These are phyloP conservation scores for Antheraea assamensis DNA, from an alignment of 2,888 invertebrate species.

Conservation along the genomic window DNA sequence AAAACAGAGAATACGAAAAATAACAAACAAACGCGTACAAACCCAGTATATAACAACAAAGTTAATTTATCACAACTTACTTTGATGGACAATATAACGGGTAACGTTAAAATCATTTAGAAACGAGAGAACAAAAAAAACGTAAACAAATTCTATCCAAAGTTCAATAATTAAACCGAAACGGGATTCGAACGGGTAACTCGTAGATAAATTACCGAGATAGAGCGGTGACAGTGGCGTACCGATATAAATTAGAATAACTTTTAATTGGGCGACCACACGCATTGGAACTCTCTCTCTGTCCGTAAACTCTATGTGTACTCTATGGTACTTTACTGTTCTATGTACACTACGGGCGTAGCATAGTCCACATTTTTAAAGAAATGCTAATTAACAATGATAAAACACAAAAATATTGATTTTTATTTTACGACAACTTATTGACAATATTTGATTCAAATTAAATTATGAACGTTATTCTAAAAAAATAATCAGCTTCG, in stretches of 20 bases:
- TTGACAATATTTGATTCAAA: too few species aligned
- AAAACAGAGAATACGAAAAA: too few species aligned
- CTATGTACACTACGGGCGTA: background rate
- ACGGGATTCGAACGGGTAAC: conserved; percentile 25
- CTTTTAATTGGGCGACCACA: conserved; percentile 76
- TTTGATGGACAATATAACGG: background rate
- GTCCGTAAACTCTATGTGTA: conserved; percentile 8
- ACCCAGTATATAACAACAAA: too few species aligned
- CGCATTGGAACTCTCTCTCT: conserved; percentile 43
- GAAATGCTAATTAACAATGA: background rate
- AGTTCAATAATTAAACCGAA: conserved; percentile 44
- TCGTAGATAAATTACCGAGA: conserved; percentile 54
- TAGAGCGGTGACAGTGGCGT: conserved; percentile 29
- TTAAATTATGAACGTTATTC: too few species aligned
- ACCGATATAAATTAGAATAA: conserved; percentile 60
- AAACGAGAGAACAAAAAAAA: background rate
- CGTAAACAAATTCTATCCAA: background rate
- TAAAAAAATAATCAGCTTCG: too few species aligned
- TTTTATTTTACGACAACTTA: background rate
- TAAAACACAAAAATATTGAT: background rate
- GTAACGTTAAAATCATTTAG: background rate
- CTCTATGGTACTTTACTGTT: background rate
- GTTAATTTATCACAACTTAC: background rate
- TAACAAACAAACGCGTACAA: too few species aligned
- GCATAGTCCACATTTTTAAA: background rate